phyloP scores from a whole-genome alignment of 2,113 vertebrate species.

The Pseudonaja textilis region DNA sequence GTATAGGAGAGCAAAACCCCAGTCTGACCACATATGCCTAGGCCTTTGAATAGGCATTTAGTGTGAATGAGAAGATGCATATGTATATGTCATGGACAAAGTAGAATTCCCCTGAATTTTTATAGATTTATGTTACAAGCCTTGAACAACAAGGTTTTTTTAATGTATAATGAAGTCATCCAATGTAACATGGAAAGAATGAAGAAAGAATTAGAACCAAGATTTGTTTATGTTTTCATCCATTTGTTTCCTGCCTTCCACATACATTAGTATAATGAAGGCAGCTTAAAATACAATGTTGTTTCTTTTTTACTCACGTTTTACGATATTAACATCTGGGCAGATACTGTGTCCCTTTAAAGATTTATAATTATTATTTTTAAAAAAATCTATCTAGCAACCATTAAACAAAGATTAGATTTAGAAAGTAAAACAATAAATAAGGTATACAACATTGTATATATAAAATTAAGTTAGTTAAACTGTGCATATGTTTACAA shows the following conservation, averaged over 20 bases:
- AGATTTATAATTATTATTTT: neutral
- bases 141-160: neutral
- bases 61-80: neutral
- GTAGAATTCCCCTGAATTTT: neutral
- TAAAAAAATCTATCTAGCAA: neutral
- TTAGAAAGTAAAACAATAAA: neutral
- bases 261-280: neutral
- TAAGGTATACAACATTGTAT: neutral
- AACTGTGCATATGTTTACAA: neutral
- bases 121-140: neutral
- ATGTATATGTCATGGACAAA: neutral
- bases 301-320: neutral
- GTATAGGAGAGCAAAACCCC: neutral
- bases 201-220: neutral
- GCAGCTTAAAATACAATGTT: neutral
- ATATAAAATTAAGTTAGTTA: neutral
- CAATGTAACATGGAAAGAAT: neutral
- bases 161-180: neutral
- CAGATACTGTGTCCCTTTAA: neutral
- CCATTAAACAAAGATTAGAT: neutral
- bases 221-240: neutral
- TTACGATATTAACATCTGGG: neutral
- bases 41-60: neutral
- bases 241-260: neutral
- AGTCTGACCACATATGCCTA: neutral